These are phyloP conservation scores for Notospermus geniculatus DNA, from an alignment of 1,140 invertebrate species.

Conservation along the genomic window DNA sequence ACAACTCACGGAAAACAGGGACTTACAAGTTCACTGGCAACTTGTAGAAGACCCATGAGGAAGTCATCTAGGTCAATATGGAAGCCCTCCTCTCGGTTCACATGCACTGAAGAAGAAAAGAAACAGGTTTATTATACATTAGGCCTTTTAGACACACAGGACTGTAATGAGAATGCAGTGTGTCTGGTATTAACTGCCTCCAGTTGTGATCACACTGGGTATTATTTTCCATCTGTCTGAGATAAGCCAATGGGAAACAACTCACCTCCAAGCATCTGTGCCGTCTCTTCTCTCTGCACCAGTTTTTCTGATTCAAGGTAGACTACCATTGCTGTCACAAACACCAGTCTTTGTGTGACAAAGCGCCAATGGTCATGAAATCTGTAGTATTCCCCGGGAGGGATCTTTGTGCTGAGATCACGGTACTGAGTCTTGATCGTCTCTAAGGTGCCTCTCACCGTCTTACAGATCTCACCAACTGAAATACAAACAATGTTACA, in stretches of 20 bases:
- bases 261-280: conserved; percentile 76
- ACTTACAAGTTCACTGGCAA: conserved; percentile 80
- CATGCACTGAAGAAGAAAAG: conserved; percentile 59
- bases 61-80: conserved; percentile 90
- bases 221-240: too few species aligned
- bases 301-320: conserved; percentile 77
- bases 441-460: conserved; percentile 62
- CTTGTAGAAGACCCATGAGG: conserved; percentile 75
- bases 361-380: conserved; percentile 84
- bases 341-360: conserved; percentile 76
- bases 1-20: too few species aligned
- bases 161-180: too few species aligned
- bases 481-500: conserved; percentile 44
- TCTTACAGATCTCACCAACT: conserved; percentile 61
- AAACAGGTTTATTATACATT: too few species aligned
- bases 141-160: too few species aligned
- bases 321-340: conserved; percentile 71
- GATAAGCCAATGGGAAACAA: too few species aligned
- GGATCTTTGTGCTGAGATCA: conserved; percentile 63
- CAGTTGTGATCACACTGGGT: too few species aligned
- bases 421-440: conserved; percentile 61
- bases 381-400: conserved; percentile 68
- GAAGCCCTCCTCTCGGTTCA: conserved; percentile 68
- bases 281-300: conserved; percentile 70
- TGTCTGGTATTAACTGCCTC: conserved; percentile 10